Evolutionary conservation across 2,113 vertebrate species (phyloP), one percentile per base, ranked within the genome.

Genomic region (Trichechus manatus): DNA sequence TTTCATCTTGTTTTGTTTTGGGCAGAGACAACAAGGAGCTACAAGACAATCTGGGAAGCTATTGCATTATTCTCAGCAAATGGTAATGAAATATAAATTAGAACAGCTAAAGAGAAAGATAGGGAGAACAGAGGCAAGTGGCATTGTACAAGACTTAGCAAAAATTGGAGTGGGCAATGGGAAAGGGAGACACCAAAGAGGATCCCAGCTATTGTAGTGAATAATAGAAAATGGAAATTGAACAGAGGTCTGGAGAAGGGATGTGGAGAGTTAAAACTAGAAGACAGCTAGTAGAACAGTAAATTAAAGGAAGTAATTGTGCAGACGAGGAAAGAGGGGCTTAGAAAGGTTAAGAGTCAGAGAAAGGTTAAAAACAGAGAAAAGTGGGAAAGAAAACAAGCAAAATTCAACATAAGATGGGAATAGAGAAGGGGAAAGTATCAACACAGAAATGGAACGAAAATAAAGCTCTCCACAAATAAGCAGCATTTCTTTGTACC

Each of bases 401-500:
- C 13, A 92, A 95, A 94, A 70, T 59, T 85, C 3, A 88, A 50
- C 74, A 33, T 42, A 50, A 31, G 11, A 79, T 74, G 66, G 33
- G 88, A 77, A 39, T 64, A 87, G 5, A 64, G 33, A 44, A 50
- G 39, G 4, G 5, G 44, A 87, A 42, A 77, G 53, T 29, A 95
- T 66, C 2, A 8, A n/a, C 70, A 92, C 19, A 89, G 94, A 94
- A 88, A 81, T 66, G 39, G 63, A 47, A 68, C 75, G 64, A 96
- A 87, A 88, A 75, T 93, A 91, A 88, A 70, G 47, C 33, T 64
- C 74, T 95, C 85, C 31, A 81, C 63, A 85, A 78, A 85, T 64
- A 78, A 59, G 25, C 25, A 94, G 64, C 74, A 87, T 85, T 81
- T 93, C 87, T 88, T 91, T 87, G 42, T 6, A 63, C 27, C 33